phyloP scores from a whole-genome alignment of 2,888 invertebrate genomes.

The Hypomecis atomaria region DNA sequence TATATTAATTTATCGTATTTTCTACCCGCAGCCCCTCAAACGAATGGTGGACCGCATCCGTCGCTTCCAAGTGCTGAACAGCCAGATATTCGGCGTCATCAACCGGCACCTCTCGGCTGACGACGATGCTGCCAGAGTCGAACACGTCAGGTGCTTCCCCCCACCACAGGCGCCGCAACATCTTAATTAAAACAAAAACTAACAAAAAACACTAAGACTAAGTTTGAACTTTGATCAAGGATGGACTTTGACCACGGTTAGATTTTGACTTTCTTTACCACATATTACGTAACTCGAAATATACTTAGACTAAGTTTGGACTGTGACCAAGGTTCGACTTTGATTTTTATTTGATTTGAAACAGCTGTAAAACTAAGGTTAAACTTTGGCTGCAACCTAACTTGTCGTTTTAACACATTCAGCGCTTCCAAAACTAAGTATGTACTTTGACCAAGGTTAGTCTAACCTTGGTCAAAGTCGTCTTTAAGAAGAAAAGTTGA shows the following conservation, averaged over 20 bases:
- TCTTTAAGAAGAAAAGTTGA: too few species aligned
- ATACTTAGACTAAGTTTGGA: not conserved
- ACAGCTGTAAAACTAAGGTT: too few species aligned
- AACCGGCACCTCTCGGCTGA: slow-evolving; percentile 97
- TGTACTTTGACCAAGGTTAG: too few species aligned
- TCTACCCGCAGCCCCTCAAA: slow-evolving; percentile 90
- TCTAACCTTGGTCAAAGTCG: too few species aligned
- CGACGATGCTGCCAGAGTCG: slow-evolving; percentile 90
- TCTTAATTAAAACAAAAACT: slow-evolving; percentile 10
- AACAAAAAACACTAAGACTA: not conserved
- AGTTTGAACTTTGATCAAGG: not conserved
- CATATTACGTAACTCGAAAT: too few species aligned
- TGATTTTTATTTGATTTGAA: too few species aligned
- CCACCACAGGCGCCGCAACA: slow-evolving; percentile 87
- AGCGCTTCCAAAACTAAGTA: too few species aligned
- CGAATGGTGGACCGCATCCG: slow-evolving; percentile 99
- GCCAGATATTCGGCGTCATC: slow-evolving; percentile 97
- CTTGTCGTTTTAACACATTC: too few species aligned
- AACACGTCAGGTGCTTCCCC: slow-evolving; percentile 98
- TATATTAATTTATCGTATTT: not conserved
- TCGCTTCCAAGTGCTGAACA: slow-evolving; percentile 98
- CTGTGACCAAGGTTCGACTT: not conserved
- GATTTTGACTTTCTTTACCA: too few species aligned
- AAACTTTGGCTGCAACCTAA: too few species aligned
- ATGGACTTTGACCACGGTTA: too few species aligned